Evolutionary conservation across 1,140 invertebrate genomes (phyloP), one percentile per base, ranked within the genome.

Genomic region (Leptinotarsa defecta): DNA sequence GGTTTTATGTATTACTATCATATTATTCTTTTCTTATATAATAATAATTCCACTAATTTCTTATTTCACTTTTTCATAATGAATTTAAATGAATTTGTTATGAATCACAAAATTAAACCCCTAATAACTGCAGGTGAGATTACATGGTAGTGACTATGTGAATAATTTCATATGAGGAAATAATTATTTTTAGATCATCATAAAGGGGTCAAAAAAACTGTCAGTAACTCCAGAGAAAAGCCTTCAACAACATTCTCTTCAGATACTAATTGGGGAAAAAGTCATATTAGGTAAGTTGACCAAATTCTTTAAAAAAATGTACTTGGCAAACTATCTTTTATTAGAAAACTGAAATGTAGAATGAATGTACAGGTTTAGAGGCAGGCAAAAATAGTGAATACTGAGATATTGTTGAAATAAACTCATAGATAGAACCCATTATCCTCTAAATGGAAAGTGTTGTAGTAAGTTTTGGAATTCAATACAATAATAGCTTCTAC

Each of bases 181-280:
- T 48, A 48, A 24, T n/a, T 34, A 20, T 67, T 34, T 67, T 22
- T 67, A 24, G 20, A 15, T 5, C 2, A 20, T 67, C 22, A 15
- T 19, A 22, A 67, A 67, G 22, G n/a, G n/a, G 15, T 4, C 22
- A 67, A 22, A 15, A 67, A 34, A 24, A 24, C 27, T 63, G 4
- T 63, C 22, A 8, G 24, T 67, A 27, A 67, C 24, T 67, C 24
- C n/a, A 27, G 19, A 13, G 17, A 34, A 48, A 34, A 69, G 4
- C 43, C 4, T 6, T 27, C 43, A 43, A 69, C 76, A 13, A 72
- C 73, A 1, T 27, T 68, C 24, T 78, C 77, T 17, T 75, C 77
- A 49, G 65, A 62, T 5, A 73, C 68, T 27, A 73, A 73, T 43
- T 78, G 77, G 77, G 77, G 77, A 22, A 63, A 57, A 15, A 48